phyloP scores from a whole-genome alignment of 2,113 vertebrate species.

The Istiophorus platypterus region DNA sequence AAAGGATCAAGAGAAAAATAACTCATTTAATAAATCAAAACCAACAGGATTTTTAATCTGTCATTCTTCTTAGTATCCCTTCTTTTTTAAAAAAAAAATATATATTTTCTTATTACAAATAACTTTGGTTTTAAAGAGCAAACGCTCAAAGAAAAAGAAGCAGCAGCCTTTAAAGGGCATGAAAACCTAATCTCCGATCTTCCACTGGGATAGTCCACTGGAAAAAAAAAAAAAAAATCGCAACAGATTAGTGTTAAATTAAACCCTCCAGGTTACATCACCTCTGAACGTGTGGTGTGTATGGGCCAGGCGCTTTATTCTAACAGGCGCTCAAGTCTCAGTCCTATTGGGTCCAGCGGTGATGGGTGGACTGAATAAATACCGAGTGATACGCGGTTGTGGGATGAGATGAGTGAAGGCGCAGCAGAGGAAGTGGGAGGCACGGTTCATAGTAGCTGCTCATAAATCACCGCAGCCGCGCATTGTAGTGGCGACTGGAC shows the following conservation, averaged over 20 bases:
- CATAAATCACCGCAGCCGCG: slow-evolving; percentile 55
- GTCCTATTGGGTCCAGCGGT: slow-evolving; percentile 79
- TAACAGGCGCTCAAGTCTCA: slow-evolving; percentile 74
- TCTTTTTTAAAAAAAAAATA: too few species aligned
- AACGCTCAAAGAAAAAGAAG: background rate
- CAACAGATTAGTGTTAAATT: slow-evolving; percentile 39
- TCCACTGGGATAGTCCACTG: background rate
- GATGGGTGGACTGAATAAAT: slow-evolving; percentile 84
- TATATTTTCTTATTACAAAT: background rate
- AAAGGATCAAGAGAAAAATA: background rate
- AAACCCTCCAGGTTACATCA: slow-evolving; percentile 61
- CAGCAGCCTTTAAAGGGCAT: background rate
- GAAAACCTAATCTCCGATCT: background rate
- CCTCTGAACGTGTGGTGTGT: slow-evolving; percentile 45
- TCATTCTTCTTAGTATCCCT: background rate
- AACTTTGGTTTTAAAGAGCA: background rate
- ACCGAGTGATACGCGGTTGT: slow-evolving; percentile 70
- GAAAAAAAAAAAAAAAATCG: too few species aligned
- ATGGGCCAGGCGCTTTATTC: slow-evolving; percentile 49
- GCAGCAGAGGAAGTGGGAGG: slow-evolving; percentile 68
- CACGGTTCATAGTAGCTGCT: slow-evolving; percentile 50
- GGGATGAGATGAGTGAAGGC: slow-evolving; percentile 74
- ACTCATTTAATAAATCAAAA: background rate
- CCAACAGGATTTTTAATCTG: background rate
- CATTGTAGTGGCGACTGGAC: slow-evolving; percentile 42